Evolutionary conservation across 2,888 invertebrate species (phyloP).

Genomic region (Mellilla xanthometata): DNA sequence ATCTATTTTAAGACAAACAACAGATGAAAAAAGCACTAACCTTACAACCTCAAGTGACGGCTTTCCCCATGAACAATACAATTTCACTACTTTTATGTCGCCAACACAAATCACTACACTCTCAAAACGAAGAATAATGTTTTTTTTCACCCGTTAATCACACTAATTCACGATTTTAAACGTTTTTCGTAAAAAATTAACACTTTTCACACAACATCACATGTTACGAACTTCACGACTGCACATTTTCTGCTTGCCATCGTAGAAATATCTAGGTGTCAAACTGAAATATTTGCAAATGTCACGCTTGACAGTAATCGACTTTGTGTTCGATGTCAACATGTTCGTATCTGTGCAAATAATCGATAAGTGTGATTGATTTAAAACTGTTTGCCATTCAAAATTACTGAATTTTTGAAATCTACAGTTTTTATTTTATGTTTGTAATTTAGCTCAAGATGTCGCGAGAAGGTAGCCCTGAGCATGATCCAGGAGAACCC

Average conservation of each 20-base stretch:
- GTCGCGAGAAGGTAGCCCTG: constrained; percentile 36
- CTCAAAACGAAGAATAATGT: constrained; percentile 51
- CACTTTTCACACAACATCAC: constrained; percentile 80
- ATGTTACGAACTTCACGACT: constrained; percentile 81
- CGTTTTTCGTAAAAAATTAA: constrained; percentile 66
- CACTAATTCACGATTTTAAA: constrained; percentile 50
- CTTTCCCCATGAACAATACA: constrained; percentile 76
- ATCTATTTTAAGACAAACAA: constrained; percentile 82
- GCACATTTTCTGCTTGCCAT: constrained; percentile 68
- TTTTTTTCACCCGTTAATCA: constrained; percentile 57
- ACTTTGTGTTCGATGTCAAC: too few species aligned
- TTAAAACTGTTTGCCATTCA: too few species aligned
- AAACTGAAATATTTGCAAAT: constrained; percentile 6
- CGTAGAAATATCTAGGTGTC: constrained; percentile 30
- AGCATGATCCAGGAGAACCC: constrained; percentile 24
- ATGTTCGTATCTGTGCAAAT: too few species aligned
- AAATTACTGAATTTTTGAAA: too few species aligned
- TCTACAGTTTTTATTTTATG: too few species aligned
- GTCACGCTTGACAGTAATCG: too few species aligned
- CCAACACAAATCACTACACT: constrained; percentile 58
- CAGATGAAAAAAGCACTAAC: constrained; percentile 81
- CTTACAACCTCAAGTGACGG: constrained; percentile 80
- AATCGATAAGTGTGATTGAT: too few species aligned
- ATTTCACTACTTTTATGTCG: constrained; percentile 47
- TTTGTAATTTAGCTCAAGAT: constrained; percentile 34